phyloP scores from a whole-genome alignment of 2,888 invertebrate genomes.

The Autographa gamma region DNA sequence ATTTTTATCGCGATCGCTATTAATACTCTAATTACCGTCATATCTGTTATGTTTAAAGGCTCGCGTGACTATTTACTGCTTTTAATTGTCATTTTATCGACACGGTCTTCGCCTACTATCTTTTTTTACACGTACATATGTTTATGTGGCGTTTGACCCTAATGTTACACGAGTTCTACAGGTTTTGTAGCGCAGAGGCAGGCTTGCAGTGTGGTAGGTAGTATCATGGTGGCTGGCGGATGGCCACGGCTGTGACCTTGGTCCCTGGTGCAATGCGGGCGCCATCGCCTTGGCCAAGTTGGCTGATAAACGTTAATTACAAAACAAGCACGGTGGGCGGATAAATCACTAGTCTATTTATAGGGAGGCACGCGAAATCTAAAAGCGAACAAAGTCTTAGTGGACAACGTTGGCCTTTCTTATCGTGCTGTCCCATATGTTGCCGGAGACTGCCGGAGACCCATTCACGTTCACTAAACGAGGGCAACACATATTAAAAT shows the following conservation, averaged over 20 bases:
- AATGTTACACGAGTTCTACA: constrained; percentile 6
- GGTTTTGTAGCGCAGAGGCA: not conserved
- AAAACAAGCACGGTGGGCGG: constrained; percentile 27
- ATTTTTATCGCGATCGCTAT: constrained; percentile 34
- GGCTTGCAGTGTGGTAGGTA: constrained; percentile 21
- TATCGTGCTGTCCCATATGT: constrained; percentile 5
- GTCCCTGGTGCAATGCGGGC: constrained; percentile 69
- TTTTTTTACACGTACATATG: constrained; percentile 10
- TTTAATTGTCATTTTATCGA: constrained; percentile 42
- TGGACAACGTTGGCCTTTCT: constrained; percentile 15
- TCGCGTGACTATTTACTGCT: constrained; percentile 46
- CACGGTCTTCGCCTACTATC: constrained; percentile 16
- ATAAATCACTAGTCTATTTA: constrained; percentile 44
- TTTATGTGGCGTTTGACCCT: constrained; percentile 4
- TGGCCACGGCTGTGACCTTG: constrained; percentile 64
- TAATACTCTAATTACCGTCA: constrained; percentile 43
- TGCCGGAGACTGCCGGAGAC: constrained; percentile 5
- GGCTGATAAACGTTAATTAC: constrained; percentile 49
- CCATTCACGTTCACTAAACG: constrained; percentile 24
- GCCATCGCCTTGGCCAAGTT: constrained; percentile 64
- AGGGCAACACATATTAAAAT: constrained; percentile 20
- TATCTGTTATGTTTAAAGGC: constrained; percentile 51
- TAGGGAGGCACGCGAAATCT: constrained; percentile 39
- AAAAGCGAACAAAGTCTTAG: constrained; percentile 28
- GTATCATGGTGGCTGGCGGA: constrained; percentile 59